Conservation (phyloP, 2,113 vertebrate species). For the Reinhardtius hippoglossoides region DNA sequence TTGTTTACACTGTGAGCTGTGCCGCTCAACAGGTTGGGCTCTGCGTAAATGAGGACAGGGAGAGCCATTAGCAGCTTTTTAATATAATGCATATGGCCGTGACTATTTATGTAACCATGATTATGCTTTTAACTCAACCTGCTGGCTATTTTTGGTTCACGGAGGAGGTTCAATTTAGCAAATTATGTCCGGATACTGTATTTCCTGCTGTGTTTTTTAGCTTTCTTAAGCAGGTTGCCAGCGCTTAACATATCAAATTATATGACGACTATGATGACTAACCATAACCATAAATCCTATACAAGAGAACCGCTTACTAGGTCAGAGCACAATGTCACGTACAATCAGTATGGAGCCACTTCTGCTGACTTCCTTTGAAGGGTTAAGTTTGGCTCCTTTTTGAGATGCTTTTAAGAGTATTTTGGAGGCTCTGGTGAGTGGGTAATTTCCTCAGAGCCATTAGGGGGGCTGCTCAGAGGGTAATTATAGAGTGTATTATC, state of each 20-base stretch:
- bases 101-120: constrained; percentile 18
- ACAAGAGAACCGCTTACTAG: constrained; percentile 7
- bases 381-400: constrained; percentile 41
- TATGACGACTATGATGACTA: not conserved
- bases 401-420: constrained; percentile 54
- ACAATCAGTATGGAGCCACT: constrained; percentile 18
- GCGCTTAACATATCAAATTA: not conserved
- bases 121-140: constrained; percentile 25
- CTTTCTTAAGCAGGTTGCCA: constrained; percentile 5
- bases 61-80: constrained; percentile 23
- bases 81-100: constrained; percentile 26
- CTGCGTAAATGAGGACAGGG: constrained; percentile 75
- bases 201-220: not conserved
- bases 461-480: constrained; percentile 69
- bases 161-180: constrained; percentile 9
- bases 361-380: constrained; percentile 26
- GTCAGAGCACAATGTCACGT: constrained; percentile 16
- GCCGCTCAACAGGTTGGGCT: constrained; percentile 96
- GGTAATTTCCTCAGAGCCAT: constrained; percentile 73
- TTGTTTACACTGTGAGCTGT: constrained; percentile 99
- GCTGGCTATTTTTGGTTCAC: constrained; percentile 16
- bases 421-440: constrained; percentile 59
- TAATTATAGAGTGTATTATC: constrained; percentile 80
- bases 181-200: constrained; percentile 17
- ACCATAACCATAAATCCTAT: constrained; percentile 13